Base-by-base conservation (phyloP, 2,113 vertebrate genomes). In the Prunella fulvescens region DNA sequence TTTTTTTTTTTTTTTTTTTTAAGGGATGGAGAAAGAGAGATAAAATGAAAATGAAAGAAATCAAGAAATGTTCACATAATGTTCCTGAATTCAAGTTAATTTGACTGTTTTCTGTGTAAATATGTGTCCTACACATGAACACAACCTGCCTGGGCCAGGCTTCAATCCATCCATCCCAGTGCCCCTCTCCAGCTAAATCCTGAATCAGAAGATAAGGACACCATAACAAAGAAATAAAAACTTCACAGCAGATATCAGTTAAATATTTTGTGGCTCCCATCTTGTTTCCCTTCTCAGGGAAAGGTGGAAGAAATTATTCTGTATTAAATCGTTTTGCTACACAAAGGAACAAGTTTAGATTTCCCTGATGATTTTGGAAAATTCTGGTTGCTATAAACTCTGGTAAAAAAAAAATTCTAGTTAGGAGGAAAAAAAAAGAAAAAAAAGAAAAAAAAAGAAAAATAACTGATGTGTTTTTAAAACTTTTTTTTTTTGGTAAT, bases 1-100 rank as follows among this genome's bases (percentile, higher is more conserved):
- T n/a, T n/a, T n/a, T n/a, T n/a, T n/a, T n/a, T n/a, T 0, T 1
- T 3, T 20, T 2, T 23, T 50, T 40, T 61, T 53, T 51, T 7
- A 15, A 58, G 9, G 3, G 3, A 9, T 54, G 15, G 22, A 48
- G 51, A 74, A 58, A 64, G 19, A 79, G 23, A 51, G 5, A 53
- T 8, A 61, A 74, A 74, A 74, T 50, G 5, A 6, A 12, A 37
- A 37, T 37, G 37, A 37, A 37, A 37, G 37, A 37, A 4, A 44
- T 35, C 54, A 61, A 69, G 23, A 61, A 81, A 78, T 22, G 3
- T 61, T 28, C 18, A 18, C 12, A 37, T 74, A 53, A 53, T n/a
- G 15, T 37, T 78, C 42, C 69, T 40, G 12, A 73, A 53, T 40
- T 35, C 13, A 40, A 8, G 20, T 42, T 9, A 7, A 33, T 73